Percentiles rank a stretch among this genome's conserved stretches.
These are phyloP conservation scores for Colossoma macropomum DNA, from an alignment of 2,113 vertebrate genomes.

Conservation along the genomic window DNA sequence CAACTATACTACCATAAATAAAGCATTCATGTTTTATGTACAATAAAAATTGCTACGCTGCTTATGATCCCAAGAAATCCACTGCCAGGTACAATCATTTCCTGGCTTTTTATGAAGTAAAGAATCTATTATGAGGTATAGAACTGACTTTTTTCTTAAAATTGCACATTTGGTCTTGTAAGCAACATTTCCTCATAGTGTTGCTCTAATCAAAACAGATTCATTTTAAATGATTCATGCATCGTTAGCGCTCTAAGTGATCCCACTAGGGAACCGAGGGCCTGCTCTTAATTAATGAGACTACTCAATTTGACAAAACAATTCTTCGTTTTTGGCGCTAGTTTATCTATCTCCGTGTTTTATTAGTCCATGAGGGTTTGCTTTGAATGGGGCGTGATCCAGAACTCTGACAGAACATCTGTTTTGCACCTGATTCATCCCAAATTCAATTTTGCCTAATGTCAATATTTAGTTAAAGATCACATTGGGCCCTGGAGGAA, in stretches of 20 bases:
- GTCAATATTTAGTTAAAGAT: constrained; percentile 69
- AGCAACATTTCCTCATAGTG: neutral
- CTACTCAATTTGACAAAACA: constrained; percentile 37
- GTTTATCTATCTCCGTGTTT: constrained; percentile 40
- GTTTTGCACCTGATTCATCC: constrained; percentile 68
- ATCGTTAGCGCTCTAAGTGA: constrained; percentile 1
- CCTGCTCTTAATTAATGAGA: constrained; percentile 42
- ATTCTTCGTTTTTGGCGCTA: constrained; percentile 31
- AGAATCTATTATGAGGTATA: neutral
- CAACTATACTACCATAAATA: neutral
- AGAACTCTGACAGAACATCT: constrained; percentile 39
- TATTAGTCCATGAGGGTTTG: constrained; percentile 32
- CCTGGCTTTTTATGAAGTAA: neutral
- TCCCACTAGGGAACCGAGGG: constrained; percentile 30
- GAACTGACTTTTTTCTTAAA: no score
- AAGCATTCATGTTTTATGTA: neutral
- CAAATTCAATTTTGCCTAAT: constrained; percentile 68
- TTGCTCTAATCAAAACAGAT: constrained; percentile 13
- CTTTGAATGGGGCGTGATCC: constrained; percentile 22
- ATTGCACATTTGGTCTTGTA: neutral
- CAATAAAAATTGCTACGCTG: neutral
- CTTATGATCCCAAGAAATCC: neutral
- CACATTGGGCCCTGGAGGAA: constrained; percentile 70
- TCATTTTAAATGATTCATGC: constrained; percentile 11
- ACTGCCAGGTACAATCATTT: neutral